Conservation (phyloP, 2,113 vertebrate species). For the Scopus umbretta region DNA sequence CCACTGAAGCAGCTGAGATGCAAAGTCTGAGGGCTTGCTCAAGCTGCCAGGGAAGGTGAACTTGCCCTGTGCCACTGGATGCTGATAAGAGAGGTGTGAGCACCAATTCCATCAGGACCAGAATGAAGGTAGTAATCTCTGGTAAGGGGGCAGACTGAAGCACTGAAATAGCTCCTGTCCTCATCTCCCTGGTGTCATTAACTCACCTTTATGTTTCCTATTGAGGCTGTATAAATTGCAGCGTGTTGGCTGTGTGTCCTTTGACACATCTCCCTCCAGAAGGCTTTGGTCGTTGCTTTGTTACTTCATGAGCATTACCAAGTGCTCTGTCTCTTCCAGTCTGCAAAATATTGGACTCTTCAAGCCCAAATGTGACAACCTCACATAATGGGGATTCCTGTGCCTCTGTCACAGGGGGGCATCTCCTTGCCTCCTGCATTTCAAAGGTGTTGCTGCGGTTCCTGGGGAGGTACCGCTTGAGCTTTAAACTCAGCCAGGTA, state of each 20-base stretch:
- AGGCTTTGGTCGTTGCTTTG: background rate
- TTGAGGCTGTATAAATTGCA: background rate
- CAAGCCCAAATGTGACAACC: background rate
- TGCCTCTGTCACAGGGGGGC: background rate
- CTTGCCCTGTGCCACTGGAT: background rate
- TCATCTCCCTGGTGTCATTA: background rate
- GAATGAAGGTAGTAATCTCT: background rate
- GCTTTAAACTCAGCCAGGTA: background rate
- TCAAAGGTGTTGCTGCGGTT: background rate
- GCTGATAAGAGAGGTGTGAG: background rate
- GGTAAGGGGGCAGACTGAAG: background rate
- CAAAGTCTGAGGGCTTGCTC: background rate
- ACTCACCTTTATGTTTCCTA: background rate
- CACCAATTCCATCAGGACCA: background rate
- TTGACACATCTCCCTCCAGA: background rate
- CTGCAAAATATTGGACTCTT: background rate
- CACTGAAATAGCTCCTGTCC: background rate
- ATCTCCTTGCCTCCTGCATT: background rate
- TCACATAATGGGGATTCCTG: accelerated
- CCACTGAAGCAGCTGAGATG: background rate
- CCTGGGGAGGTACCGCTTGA: background rate
- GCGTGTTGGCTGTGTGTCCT: background rate
- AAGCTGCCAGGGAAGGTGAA: background rate
- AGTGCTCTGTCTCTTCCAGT: background rate
- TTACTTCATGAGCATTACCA: background rate